A percentile compares a stretch with the other conserved stretches of the same genome.
phyloP scores from a whole-genome alignment of 2,888 invertebrate genomes.

The Pheosia tremula region DNA sequence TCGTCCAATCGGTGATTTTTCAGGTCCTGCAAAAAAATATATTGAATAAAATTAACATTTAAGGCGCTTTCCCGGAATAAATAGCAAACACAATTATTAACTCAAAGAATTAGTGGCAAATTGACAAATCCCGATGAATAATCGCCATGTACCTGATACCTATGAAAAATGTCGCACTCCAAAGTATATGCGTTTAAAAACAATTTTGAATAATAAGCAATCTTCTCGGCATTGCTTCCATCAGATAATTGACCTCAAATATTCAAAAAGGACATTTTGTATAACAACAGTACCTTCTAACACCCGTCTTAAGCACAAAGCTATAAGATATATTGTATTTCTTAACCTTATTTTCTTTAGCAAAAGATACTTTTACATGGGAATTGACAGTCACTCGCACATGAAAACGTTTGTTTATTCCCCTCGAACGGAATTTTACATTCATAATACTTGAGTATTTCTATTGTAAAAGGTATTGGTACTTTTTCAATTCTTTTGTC shows the following conservation, averaged over 20 bases:
- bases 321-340: slow-evolving; percentile 4
- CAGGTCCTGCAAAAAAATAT: slow-evolving; percentile 69
- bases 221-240: too few species aligned
- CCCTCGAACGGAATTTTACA: slow-evolving; percentile 39
- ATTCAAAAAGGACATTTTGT: not conserved
- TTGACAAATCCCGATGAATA: too few species aligned
- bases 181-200: too few species aligned
- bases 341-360: slow-evolving; percentile 45
- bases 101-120: too few species aligned
- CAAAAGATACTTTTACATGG: slow-evolving; percentile 47
- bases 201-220: too few species aligned
- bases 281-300: not conserved
- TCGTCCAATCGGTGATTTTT: slow-evolving; percentile 71
- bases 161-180: too few species aligned
- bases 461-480: slow-evolving; percentile 32
- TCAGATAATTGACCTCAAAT: too few species aligned
- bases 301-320: not conserved
- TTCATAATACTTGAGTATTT: slow-evolving; percentile 35
- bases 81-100: too few species aligned
- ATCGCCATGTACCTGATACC: too few species aligned
- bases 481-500: slow-evolving; percentile 28
- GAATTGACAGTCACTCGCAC: slow-evolving; percentile 44
- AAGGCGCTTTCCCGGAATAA: not conserved
- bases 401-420: slow-evolving; percentile 45
- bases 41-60: not conserved